Base-by-base conservation (phyloP, 2,797 vertebrate genomes). In the Myotis findleyi region DNA sequence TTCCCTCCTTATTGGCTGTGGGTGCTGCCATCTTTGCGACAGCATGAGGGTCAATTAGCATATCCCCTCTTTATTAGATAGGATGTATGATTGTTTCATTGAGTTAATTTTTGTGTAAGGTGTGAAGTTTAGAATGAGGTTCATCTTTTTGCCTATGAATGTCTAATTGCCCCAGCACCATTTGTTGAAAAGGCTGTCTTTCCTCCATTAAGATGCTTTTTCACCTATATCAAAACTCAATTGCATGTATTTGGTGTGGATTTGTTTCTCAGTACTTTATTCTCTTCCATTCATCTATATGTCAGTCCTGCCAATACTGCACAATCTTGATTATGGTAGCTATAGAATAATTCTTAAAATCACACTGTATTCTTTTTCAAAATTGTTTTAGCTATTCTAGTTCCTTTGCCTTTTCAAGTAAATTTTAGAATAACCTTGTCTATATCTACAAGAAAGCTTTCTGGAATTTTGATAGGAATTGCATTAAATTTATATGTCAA, bases 351-450 rank as follows among this genome's bases (percentile, higher is more conserved):
- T 36, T 92, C 62, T 87, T 89, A 89, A 96, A 97, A 94, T 93
- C 77, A 91, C 72, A 92, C 76, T 66, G 8, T 85, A 90, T 89
- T 96, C 1, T 83, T 94, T 79, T 93, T 89, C 71, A 95, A 95
- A 93, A 91, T 91, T 86, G 18, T 86, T 86, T 93, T 66, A 83
- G 30, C 30, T 79, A 69, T 59, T 95, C 49, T 87, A 94, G 83
- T 81, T 94, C 14, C 66, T 93, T 73, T 91, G 53, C 12, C 53
- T 95, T 94, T 94, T 77, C 17, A 62, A 83, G 83, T 69, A 91
- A 80, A 91, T 93, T 95, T 93, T 89, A 91, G 38, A 94, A 94
- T 84, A 93, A 92, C 89, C n/a, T 80, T 92, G n/a, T 62, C 66
- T 94, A 33, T 93, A 76, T 87, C 89, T 83, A 81, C 53, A 82